Percentiles rank a stretch among this genome's conserved stretches.
Conservation (phyloP, 2,888 invertebrate genomes). For the Athalia rosae region DNA sequence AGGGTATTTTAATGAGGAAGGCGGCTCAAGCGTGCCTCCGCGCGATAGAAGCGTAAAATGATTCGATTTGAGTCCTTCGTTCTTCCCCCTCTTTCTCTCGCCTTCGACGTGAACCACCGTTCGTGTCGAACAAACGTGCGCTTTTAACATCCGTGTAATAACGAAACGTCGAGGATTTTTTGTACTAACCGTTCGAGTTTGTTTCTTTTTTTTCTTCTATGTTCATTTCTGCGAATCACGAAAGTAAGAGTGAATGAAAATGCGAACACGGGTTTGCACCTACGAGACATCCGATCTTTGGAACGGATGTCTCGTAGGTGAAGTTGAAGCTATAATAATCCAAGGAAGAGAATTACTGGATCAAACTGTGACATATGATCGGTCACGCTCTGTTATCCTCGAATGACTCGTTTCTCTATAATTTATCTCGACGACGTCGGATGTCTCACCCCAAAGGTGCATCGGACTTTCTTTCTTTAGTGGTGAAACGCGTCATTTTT, state of each 20-base stretch:
- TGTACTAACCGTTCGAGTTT: too few relatives aligned
- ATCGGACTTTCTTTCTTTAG: slow-evolving; percentile 8
- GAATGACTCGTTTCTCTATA: slow-evolving; percentile 24
- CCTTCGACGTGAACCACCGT: too few relatives aligned
- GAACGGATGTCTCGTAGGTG: slow-evolving; percentile 1
- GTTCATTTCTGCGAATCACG: too few relatives aligned
- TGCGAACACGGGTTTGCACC: too few relatives aligned
- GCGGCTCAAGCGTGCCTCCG: neutral
- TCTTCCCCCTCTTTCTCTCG: too few relatives aligned
- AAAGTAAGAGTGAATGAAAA: too few relatives aligned
- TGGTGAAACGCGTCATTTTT: slow-evolving; percentile 17
- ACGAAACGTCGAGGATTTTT: too few relatives aligned
- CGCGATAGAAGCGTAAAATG: neutral
- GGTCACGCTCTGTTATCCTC: slow-evolving; percentile 40
- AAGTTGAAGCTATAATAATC: neutral
- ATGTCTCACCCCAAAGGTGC: neutral
- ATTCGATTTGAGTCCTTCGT: neutral
- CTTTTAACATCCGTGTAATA: too few relatives aligned
- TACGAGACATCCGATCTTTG: neutral
- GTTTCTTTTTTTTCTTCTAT: neutral
- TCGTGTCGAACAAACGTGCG: too few relatives aligned
- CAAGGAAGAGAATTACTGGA: slow-evolving; percentile 17
- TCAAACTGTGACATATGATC: slow-evolving; percentile 30
- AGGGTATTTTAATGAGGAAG: neutral
- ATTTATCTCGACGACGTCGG: slow-evolving; percentile 11